Evolutionary conservation across 2,797 vertebrate species (phyloP).

Genomic region (Crenichthys baileyi): DNA sequence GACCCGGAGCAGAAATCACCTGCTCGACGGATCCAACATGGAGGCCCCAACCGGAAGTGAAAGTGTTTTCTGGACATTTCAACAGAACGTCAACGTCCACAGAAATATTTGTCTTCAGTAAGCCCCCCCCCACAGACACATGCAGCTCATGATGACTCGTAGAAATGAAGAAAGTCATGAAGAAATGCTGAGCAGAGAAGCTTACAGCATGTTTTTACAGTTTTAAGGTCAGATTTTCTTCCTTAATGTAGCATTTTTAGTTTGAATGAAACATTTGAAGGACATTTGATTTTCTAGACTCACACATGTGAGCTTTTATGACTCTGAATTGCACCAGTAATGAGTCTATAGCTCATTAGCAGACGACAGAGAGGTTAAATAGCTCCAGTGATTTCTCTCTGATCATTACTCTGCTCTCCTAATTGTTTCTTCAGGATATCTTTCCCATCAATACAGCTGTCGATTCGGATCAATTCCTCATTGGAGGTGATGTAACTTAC

Average conservation of each 20-base stretch:
- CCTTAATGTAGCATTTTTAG: not conserved
- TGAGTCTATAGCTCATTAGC: constrained; percentile 42
- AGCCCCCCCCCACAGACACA: not conserved
- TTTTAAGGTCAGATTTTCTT: rapidly evolving
- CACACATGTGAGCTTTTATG: not conserved
- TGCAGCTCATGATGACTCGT: not conserved
- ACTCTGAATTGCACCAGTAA: not conserved
- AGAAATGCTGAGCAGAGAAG: rapidly evolving
- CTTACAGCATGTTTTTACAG: not conserved
- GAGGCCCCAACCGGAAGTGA: constrained; percentile 52
- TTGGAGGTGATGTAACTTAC: constrained; percentile 20
- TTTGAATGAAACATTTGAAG: not conserved
- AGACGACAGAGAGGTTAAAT: constrained; percentile 56
- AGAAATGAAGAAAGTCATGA: not conserved
- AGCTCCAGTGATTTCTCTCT: constrained; percentile 50
- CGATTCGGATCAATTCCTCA: constrained; percentile 51
- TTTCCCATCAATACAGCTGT: constrained; percentile 55
- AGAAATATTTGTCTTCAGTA: not conserved
- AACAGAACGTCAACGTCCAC: not conserved
- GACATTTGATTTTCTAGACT: not conserved
- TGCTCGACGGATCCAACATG: constrained; percentile 41
- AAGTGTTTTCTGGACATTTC: not conserved
- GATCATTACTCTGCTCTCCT: constrained; percentile 57
- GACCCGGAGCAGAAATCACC: constrained; percentile 54
- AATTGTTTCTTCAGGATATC: constrained; percentile 68